Percentiles rank a stretch among this genome's conserved stretches.
Evolutionary conservation across 2,888 invertebrate genomes (phyloP).

Genomic region (Himalopsyche anomala): DNA sequence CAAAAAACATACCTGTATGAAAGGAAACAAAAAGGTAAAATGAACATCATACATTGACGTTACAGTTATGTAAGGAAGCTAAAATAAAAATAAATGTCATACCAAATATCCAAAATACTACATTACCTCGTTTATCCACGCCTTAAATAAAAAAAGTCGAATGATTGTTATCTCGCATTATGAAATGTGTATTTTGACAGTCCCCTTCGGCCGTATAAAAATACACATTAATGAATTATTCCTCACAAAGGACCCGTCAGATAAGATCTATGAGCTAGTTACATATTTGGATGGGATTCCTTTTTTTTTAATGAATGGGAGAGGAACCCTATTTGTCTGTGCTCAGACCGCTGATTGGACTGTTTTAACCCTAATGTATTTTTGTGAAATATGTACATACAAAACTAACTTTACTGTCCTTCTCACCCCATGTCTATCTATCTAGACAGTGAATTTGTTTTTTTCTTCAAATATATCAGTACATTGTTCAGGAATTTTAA

Average conservation of each 20-base stretch:
- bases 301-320: neutral
- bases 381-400: neutral
- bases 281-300: constrained; percentile 20
- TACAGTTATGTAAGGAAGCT: too few relatives aligned
- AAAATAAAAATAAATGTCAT: neutral
- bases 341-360: neutral
- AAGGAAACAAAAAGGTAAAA: too few relatives aligned
- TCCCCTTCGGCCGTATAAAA: constrained; percentile 53
- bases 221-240: constrained; percentile 59
- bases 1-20: too few relatives aligned
- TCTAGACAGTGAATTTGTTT: too few relatives aligned
- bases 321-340: constrained; percentile 11
- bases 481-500: too few relatives aligned
- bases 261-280: constrained; percentile 34
- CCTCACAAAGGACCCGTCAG: constrained; percentile 28
- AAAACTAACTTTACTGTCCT: neutral
- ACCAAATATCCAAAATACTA: neutral
- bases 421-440: neutral
- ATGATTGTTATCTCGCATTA: constrained; percentile 1
- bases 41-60: too few relatives aligned
- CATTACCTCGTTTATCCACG: neutral
- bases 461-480: too few relatives aligned
- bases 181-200: constrained; percentile 28
- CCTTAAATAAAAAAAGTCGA: neutral
- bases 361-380: constrained; percentile 17